Evolutionary conservation across 2,888 invertebrate genomes (phyloP), one percentile per base, ranked within the genome.

Genomic region (Craniophora ligustri): DNA sequence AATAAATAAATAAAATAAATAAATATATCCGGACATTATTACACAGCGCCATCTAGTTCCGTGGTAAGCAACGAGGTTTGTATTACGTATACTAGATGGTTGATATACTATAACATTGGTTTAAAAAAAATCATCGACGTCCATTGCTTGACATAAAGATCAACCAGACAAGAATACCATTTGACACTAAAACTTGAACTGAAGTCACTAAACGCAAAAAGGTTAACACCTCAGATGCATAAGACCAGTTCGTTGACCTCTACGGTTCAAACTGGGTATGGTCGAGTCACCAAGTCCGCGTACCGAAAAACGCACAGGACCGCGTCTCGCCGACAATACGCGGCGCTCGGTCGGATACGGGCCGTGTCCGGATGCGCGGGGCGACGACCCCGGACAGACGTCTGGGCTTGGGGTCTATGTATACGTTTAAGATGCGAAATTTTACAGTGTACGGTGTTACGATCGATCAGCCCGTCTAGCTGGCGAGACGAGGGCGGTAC

Each of bases 371-470:
- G 72, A 62, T 67, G 60, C 47, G 16, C 38, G 32, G 84, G 71
- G 62, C 84, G 42, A 63, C 62, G 81, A 81, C 80, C 84, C 76
- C 75, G 69, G 62, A 63, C 75, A 72, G 79, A 68, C 78, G 82
- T 82, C 82, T 81, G 65, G 57, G 64, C 78, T 72, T 73, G 66
- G n/a, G n/a, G 74, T 68, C 61, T 64, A 55, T 50, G 65, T 71
- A 54, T 65, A 72, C 50, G 44, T 64, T 59, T 61, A 73, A 74
- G 75, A 74, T 68, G 65, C 40, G 68, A 74, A n/a, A 71, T 61
- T 72, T 68, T 71, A 70, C 70, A 64, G 55, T 45, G 62, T 59
- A 34, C 56, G 56, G 66, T 54, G 55, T 35, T 35, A 54, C 58
- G 55, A 70, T 73, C 67, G 68, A 69, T 75, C 67, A 63, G 71